phyloP scores from a whole-genome alignment of 2,888 invertebrate genomes.

The Drosophila anceps region DNA sequence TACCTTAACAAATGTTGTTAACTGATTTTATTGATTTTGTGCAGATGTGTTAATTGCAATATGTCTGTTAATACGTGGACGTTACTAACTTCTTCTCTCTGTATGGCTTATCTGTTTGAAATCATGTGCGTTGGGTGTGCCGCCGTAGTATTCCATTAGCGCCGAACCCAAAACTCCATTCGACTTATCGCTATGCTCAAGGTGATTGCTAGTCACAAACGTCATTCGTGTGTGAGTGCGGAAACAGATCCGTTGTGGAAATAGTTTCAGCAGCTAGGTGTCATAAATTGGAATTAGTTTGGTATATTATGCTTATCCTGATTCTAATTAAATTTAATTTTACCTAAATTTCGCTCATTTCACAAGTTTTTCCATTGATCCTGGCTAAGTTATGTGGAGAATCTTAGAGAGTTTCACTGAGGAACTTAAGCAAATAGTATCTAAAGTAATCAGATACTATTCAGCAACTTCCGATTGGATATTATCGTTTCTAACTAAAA shows the following conservation, averaged over 20 bases:
- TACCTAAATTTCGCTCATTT: background rate
- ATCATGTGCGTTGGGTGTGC: constrained; percentile 8
- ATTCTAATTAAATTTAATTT: background rate
- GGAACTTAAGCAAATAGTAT: background rate
- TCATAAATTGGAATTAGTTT: background rate
- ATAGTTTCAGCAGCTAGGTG: background rate
- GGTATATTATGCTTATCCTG: background rate
- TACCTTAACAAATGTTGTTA: constrained; percentile 5
- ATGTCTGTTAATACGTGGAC: background rate
- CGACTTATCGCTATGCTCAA: constrained; percentile 2
- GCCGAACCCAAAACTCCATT: constrained; percentile 3
- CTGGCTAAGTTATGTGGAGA: background rate
- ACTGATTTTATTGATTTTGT: constrained; percentile 3
- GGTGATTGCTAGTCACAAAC: background rate
- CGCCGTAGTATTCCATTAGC: constrained; percentile 7
- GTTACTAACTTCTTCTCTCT: constrained; percentile 1
- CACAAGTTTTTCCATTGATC: background rate
- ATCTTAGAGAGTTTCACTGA: no score
- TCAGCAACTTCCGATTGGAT: background rate
- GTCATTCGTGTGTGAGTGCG: constrained; percentile 8
- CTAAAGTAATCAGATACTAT: background rate
- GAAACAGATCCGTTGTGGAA: constrained; percentile 5
- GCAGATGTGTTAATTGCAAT: constrained; percentile 7
- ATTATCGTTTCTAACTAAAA: background rate
- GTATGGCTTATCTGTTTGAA: constrained; percentile 1